A percentile compares a stretch with the other conserved stretches of the same genome.
Conservation (phyloP, 2,113 vertebrate genomes). For the Tetrax tetrax region DNA sequence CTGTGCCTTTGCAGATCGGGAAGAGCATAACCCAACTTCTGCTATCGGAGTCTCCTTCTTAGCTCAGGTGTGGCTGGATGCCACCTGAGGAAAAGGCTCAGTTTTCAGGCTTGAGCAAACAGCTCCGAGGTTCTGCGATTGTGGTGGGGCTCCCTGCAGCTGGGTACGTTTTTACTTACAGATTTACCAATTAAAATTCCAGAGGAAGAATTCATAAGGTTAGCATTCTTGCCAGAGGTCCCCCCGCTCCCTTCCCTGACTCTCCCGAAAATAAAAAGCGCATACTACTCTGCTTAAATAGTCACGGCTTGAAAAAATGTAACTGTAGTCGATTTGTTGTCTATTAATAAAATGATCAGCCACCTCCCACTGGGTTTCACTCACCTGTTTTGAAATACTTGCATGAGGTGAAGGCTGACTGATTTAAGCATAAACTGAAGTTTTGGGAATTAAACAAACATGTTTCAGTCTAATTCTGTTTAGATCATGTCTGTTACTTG, state of each 20-base stretch:
- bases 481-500: slow-evolving; percentile 60
- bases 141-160: slow-evolving; percentile 57
- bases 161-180: slow-evolving; percentile 66
- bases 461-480: slow-evolving; percentile 51
- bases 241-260: background rate
- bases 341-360: background rate
- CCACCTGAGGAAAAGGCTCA: background rate
- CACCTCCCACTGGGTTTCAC: slow-evolving; percentile 1
- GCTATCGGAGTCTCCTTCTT: background rate
- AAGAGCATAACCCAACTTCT: background rate
- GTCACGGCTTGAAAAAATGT: background rate
- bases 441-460: slow-evolving; percentile 20
- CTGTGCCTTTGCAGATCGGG: background rate
- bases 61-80: slow-evolving; percentile 50
- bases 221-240: slow-evolving; percentile 61
- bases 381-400: slow-evolving; percentile 54
- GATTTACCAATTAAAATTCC: slow-evolving; percentile 66
- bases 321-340: background rate
- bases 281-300: slow-evolving; percentile 11
- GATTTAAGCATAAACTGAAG: slow-evolving; percentile 32
- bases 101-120: background rate
- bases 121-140: background rate
- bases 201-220: slow-evolving; percentile 60
- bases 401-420: slow-evolving; percentile 47
- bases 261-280: slow-evolving; percentile 12